Percentiles rank a stretch among this genome's conserved stretches.
Evolutionary conservation across 2,888 invertebrate genomes (phyloP).

Genomic region (Eupeodes latifasciatus): DNA sequence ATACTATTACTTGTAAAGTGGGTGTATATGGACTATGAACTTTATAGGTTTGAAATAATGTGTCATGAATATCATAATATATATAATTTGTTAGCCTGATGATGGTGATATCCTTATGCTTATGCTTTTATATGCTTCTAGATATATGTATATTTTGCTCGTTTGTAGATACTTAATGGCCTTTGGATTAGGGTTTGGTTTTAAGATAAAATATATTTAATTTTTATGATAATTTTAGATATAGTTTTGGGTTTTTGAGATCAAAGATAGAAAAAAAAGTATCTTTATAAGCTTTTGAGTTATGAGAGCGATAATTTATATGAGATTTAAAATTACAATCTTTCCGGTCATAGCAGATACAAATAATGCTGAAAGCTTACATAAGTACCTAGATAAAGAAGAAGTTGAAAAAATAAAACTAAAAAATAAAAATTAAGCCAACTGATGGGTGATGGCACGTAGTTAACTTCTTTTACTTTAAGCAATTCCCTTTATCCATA

Average conservation of each 20-base stretch:
- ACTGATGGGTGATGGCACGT: no score
- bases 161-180: not conserved
- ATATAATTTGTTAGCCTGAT: not conserved
- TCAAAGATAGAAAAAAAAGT: not conserved
- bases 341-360: no score
- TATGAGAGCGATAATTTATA: conserved; percentile 22
- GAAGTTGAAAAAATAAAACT: no score
- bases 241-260: conserved; percentile 8
- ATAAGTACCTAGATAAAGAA: no score
- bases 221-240: conserved; percentile 23
- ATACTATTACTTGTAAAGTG: no score
- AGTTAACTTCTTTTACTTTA: no score
- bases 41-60: not conserved
- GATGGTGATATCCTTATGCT: not conserved
- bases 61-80: conserved; percentile 7
- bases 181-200: conserved; percentile 23
- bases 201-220: conserved; percentile 3
- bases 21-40: not conserved
- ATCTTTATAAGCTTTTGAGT: not conserved
- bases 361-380: no score
- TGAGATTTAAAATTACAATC: not conserved
- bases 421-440: no score
- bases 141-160: no score
- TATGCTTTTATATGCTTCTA: no score
- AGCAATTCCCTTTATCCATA: no score